Base-by-base conservation (phyloP, 2,888 invertebrate species). In the Aquatica leii region DNA sequence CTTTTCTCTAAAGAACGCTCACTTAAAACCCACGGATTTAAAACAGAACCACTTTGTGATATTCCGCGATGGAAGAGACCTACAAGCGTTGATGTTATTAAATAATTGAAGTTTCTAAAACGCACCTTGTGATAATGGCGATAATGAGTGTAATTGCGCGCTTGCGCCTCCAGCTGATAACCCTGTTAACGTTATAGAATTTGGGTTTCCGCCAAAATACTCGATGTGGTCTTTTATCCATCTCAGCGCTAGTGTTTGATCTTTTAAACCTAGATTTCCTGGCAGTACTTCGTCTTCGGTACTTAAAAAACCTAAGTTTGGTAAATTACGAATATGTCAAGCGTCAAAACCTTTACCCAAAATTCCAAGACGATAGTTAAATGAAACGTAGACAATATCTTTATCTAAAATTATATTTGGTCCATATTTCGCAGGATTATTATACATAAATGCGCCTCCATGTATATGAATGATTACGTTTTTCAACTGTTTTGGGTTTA, bases 311-410 rank as follows among this genome's bases (percentile, higher is more conserved):
- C 93, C 91, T 89, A 51, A n/a, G n/a, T n/a, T n/a, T n/a, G n/a
- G n/a, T n/a, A n/a, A n/a, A n/a, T n/a, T n/a, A n/a, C n/a, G n/a
- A n/a, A n/a, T n/a, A n/a, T n/a, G n/a, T n/a, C n/a, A n/a, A n/a
- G n/a, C n/a, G n/a, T n/a, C n/a, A n/a, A n/a, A n/a, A n/a, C n/a
- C 2, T 34, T 79, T 76, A 87, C 89, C 91, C 59, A 92, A 74
- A 0, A 89, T 87, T 43, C 92, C 91, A 12, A 92, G 72, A 48
- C 92, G 83, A 73, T 91, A 92, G 77, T 89, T 90, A 0, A 92
- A 72, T 9, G 88, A 90, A 0, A 91, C 90, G 0, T 88, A 82
- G 0, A 92, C 86, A 3, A 90, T 81, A 67, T 90, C 85, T 49
- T 82, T 80, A 53, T 88, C 86, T 86, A 92, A 86, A 0, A 92